Base-by-base conservation (phyloP, 2,888 invertebrate species). In the Byasa hedistus region DNA sequence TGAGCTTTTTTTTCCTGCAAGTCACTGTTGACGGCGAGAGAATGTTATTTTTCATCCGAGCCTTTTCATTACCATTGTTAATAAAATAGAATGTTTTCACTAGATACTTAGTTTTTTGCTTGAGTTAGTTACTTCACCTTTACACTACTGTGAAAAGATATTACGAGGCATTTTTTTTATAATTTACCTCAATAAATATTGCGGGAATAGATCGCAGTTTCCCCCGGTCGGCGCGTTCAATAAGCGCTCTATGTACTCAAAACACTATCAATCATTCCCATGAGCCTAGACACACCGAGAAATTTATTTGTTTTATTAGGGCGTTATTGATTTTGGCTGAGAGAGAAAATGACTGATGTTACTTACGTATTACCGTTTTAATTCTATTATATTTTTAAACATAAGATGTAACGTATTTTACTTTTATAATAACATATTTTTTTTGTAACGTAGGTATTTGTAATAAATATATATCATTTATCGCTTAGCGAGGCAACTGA, bases 221-320 rank as follows among this genome's bases (percentile, higher is more conserved):
- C 80, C 80, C 77, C 74, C 78, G 75, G 76, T 80, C 79, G 79
- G 71, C 74, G 73, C 80, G 82, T 82, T 82, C 87, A 84, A 86
- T 89, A 85, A 84, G 74, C 76, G 83, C 79, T 80, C 76, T 84
- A 84, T 87, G 81, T 86, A 78, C 80, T 85, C 85, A 84, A 83
- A 85, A 82, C 85, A 87, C 86, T 87, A 91, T 91, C 89, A 89
- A 90, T 91, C 89, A 91, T 89, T 76, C 80, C 78, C 77, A 75
- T 75, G 80, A 77, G 79, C 81, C 79, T 82, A 83, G 83, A 84
- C 81, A 83, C 80, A 81, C 81, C 82, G 81, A 81, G 83, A 85
- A 87, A 86, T 79, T 80, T 86, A 81, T 86, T 87, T 85, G 82
- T 86, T 85, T 85, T 84, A 84, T 83, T 83, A 79, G 79, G 79